These are phyloP conservation scores for Ctenodactylus gundi DNA, from an alignment of 2,113 vertebrate genomes.

Conservation along the genomic window DNA sequence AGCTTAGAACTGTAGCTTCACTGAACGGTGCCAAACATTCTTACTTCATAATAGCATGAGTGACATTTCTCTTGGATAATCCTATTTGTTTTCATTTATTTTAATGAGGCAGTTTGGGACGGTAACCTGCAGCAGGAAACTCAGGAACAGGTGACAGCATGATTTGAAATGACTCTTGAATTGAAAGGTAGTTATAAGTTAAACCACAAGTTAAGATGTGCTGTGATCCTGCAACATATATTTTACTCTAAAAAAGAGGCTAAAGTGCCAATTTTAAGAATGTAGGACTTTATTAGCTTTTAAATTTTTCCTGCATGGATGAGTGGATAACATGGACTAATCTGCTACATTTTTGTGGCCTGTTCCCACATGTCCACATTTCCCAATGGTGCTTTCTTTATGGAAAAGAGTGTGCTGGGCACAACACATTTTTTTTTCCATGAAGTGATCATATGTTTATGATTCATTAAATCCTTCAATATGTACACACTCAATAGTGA, in stretches of 20 bases:
- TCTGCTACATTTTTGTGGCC: constrained; percentile 81
- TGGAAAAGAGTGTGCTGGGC: constrained; percentile 71
- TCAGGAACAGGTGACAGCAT: constrained; percentile 69
- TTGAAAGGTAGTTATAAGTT: constrained; percentile 71
- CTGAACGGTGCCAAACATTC: constrained; percentile 71
- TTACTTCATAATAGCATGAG: constrained; percentile 71
- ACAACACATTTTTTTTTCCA: constrained; percentile 77
- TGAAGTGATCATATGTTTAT: constrained; percentile 80
- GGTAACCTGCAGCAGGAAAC: constrained; percentile 68
- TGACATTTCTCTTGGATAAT: constrained; percentile 75
- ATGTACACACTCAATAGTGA: constrained; percentile 61
- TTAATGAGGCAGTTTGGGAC: constrained; percentile 78
- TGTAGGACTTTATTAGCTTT: constrained; percentile 78
- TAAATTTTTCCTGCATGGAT: constrained; percentile 71
- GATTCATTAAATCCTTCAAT: constrained; percentile 83
- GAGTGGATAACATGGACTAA: constrained; percentile 75
- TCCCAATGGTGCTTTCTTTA: constrained; percentile 81
- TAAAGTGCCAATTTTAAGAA: constrained; percentile 70
- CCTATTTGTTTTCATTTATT: constrained; percentile 81
- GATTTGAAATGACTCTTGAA: constrained; percentile 68
- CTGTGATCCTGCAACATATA: constrained; percentile 25
- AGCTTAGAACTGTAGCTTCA: constrained; percentile 60
- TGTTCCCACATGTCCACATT: constrained; percentile 81
- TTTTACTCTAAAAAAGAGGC: constrained; percentile 72
- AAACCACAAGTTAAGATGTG: constrained; percentile 58